Evolutionary conservation across 2,888 invertebrate species (phyloP).

Genomic region (Neocrepidodera transversa): DNA sequence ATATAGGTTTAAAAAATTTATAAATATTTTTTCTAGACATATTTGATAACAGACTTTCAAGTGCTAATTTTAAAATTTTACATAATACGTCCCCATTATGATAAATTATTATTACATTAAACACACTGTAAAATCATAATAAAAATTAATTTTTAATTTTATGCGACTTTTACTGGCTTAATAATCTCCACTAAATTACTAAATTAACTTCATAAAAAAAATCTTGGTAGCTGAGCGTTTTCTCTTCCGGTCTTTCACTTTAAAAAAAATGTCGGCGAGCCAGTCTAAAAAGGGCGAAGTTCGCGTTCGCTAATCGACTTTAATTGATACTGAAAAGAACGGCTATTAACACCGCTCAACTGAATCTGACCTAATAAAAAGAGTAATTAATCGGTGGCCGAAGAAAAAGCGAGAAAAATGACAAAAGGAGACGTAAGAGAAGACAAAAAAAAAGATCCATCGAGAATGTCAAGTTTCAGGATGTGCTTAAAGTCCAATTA

Average conservation of each 20-base stretch:
- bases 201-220: neutral
- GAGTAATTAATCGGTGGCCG: constrained; percentile 16
- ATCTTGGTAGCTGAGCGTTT: neutral
- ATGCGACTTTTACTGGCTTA: no score
- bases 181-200: neutral
- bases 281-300: neutral
- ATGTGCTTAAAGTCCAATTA: no score
- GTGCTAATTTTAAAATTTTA: no score
- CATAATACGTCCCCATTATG: no score
- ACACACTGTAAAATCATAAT: no score
- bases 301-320: constrained; percentile 17
- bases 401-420: neutral
- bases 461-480: no score
- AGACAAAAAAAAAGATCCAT: no score
- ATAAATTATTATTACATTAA: no score
- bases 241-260: neutral
- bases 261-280: neutral
- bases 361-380: constrained; percentile 17
- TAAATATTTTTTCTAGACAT: no score
- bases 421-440: neutral
- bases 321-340: constrained; percentile 16
- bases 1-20: no score
- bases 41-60: no score
- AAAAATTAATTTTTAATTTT: no score
- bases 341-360: constrained; percentile 18